Evolutionary conservation across 2,888 invertebrate species (phyloP), one percentile per base, ranked within the genome.

Genomic region (Eupithecia centaureata): DNA sequence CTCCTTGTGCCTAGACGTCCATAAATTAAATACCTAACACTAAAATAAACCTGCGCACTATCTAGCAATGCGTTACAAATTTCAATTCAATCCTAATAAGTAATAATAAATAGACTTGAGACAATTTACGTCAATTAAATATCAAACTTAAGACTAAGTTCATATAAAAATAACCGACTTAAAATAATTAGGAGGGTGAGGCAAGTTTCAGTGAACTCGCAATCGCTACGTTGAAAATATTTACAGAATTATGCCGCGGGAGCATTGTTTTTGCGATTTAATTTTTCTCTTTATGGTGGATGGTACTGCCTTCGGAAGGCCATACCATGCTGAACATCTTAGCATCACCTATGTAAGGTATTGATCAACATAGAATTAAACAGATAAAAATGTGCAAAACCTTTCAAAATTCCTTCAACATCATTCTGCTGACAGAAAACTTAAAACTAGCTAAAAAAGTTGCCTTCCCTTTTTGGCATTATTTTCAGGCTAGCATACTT

Each of bases 161-260:
- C 72, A 74, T 77, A 77, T 72, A 72, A 78, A 77, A 78, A 63
- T 67, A 79, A 77, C 72, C 76, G 74, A 76, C 73, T 75, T 73
- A 78, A 8, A 75, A 74, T 67, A 75, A 72, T 78, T 81, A 86
- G 87, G 88, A 90, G 89, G 90, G 89, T 86, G 87, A 59, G 88
- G 87, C 88, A 89, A 85, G 84, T 80, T 67, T 73, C 68, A 76
- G 82, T 81, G 82, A 79, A 76, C 51, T 77, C 72, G 71, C 79
- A 79, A 80, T 77, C 77, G 79, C 81, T 82, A 79, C 75, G 66
- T 74, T 71, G 67, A 80, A 73, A 30, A 65, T 70, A 68, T 64
- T 33, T 35, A 65, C 51, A 59, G 51, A 65, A 52, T 64, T 30
- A 51, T 52, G 69, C n/a, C 60, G 28, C 28, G 47, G 15, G 60